These are phyloP conservation scores for Sciurus niger DNA, from an alignment of 2,113 vertebrate species.

Conservation along the genomic window DNA sequence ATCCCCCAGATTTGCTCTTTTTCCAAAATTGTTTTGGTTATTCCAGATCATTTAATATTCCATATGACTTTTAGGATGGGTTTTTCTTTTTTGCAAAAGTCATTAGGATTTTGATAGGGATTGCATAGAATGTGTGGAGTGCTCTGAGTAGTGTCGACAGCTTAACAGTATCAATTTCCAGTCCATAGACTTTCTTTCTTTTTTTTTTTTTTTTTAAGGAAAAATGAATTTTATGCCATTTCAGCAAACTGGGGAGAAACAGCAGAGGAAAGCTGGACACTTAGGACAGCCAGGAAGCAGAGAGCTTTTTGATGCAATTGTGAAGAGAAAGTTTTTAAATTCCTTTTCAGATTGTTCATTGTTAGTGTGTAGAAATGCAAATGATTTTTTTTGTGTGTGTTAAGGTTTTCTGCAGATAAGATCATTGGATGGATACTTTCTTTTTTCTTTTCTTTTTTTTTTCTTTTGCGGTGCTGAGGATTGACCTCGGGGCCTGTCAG, in stretches of 20 bases:
- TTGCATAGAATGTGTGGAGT: background rate
- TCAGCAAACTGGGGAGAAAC: no score
- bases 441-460: no score
- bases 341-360: no score
- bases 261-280: no score
- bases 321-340: background rate
- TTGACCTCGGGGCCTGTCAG: no score
- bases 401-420: background rate
- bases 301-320: background rate
- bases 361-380: background rate
- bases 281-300: no score
- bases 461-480: background rate
- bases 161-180: background rate
- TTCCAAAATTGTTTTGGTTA: background rate
- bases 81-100: background rate
- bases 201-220: no score
- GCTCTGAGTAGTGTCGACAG: background rate
- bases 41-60: background rate
- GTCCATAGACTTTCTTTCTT: no score
- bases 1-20: background rate
- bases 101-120: background rate
- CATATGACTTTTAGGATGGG: background rate
- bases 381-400: background rate
- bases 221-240: no score
- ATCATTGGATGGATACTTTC: background rate